A percentile compares a stretch with the other conserved stretches of the same genome.
Evolutionary conservation across 2,113 vertebrate genomes (phyloP).

Genomic region (Gymnarchus niloticus): DNA sequence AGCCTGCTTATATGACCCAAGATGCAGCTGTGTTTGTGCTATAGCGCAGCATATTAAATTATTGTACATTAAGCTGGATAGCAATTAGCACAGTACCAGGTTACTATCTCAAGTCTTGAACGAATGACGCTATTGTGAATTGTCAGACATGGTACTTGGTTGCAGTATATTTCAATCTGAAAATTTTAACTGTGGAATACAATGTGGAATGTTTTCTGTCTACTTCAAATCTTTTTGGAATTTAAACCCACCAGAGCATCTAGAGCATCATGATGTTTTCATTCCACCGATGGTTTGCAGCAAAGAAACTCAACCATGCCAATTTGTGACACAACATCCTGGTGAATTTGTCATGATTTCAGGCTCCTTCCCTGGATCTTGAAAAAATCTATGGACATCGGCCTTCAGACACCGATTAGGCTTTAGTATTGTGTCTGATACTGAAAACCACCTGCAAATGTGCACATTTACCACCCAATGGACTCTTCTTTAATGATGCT

Average conservation of each 20-base stretch:
- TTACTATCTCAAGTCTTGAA: not conserved
- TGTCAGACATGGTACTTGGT: not conserved
- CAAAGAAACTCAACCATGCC: not conserved
- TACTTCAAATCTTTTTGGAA: not conserved
- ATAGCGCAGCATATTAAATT: not conserved
- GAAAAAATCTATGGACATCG: not conserved
- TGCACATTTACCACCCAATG: not conserved
- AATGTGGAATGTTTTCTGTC: not conserved
- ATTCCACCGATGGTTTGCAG: not conserved
- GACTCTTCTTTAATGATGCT: not conserved
- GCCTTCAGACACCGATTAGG: not conserved
- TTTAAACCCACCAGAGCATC: not conserved
- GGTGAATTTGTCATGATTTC: not conserved
- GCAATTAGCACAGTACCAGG: not conserved
- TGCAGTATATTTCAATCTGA: not conserved
- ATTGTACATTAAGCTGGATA: not conserved
- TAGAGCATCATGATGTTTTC: not conserved
- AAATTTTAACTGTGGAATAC: not conserved
- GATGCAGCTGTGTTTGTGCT: not conserved
- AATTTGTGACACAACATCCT: too few relatives aligned
- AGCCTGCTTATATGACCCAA: not conserved
- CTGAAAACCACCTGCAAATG: not conserved
- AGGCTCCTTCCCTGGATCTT: not conserved
- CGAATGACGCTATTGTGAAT: not conserved
- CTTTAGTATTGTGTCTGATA: not conserved